Percentiles rank a stretch among this genome's conserved stretches.
phyloP scores from a whole-genome alignment of 2,113 vertebrate genomes.

The Cyanoramphus novaezelandiae region DNA sequence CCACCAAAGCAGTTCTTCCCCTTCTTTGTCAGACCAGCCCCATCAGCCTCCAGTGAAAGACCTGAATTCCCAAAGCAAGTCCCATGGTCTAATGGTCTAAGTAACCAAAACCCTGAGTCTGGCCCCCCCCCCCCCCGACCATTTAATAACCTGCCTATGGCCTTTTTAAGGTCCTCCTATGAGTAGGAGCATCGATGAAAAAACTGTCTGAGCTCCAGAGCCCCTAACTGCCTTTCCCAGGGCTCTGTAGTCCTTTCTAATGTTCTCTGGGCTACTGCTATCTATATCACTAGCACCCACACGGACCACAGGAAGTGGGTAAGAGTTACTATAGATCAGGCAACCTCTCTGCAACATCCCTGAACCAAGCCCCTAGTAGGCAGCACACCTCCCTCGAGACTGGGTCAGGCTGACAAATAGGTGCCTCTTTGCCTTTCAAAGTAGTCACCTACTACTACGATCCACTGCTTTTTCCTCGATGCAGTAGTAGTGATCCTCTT shows the following conservation, averaged over 20 bases:
- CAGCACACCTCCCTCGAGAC: not conserved
- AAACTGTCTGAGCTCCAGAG: not conserved
- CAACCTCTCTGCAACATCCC: not conserved
- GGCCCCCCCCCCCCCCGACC: not conserved
- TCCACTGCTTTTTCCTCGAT: not conserved
- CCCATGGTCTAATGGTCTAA: not conserved
- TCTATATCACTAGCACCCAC: not conserved
- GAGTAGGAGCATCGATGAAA: not conserved
- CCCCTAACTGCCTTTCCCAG: not conserved
- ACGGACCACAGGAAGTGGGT: not conserved
- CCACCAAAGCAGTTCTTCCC: not conserved
- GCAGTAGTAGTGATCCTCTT: not conserved
- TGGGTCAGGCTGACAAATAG: not conserved
- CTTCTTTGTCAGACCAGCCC: not conserved
- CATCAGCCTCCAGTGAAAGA: not conserved
- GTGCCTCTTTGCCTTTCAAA: not conserved
- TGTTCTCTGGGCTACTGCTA: not conserved
- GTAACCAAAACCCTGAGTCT: not conserved
- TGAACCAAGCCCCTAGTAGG: not conserved
- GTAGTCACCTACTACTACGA: not conserved
- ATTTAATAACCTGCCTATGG: not conserved
- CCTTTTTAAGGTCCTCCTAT: not conserved
- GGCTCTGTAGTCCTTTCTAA: not conserved
- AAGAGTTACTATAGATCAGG: not conserved
- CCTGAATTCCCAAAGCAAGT: not conserved